Evolutionary conservation across 2,113 vertebrate species (phyloP).

Genomic region (Hyaena hyaena): DNA sequence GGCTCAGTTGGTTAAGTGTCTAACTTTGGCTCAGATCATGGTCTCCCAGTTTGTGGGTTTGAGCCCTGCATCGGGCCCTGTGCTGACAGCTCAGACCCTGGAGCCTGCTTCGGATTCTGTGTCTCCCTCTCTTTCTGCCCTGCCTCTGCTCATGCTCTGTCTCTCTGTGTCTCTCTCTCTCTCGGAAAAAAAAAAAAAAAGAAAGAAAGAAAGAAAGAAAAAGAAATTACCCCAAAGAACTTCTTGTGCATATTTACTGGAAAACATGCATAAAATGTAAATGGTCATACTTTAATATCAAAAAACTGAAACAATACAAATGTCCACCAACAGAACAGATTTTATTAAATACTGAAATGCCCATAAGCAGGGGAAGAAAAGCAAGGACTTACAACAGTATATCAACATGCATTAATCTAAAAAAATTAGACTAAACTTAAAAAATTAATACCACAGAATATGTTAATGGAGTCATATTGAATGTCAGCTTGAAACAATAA

Average conservation of each 20-base stretch:
- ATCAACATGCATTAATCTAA: not conserved
- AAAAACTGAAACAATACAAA: not conserved
- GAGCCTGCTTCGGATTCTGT: too few relatives aligned
- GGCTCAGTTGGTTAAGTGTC: too few relatives aligned
- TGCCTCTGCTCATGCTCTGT: too few relatives aligned
- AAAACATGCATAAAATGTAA: not conserved
- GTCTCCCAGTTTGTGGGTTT: too few relatives aligned
- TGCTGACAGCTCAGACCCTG: too few relatives aligned
- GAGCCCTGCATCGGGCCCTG: too few relatives aligned
- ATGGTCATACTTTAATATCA: not conserved
- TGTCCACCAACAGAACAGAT: not conserved
- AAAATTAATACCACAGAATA: not conserved
- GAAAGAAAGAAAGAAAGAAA: not conserved
- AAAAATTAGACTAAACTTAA: not conserved
- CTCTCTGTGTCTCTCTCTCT: too few relatives aligned
- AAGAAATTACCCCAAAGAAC: not conserved
- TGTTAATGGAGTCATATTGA: not conserved
- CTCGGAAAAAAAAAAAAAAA: too few relatives aligned
- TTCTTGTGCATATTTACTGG: not conserved
- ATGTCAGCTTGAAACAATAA: not conserved
- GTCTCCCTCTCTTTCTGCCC: too few relatives aligned
- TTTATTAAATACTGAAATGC: not conserved
- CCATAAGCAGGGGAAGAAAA: not conserved
- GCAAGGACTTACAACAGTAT: not conserved
- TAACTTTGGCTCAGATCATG: too few relatives aligned